Conservation (phyloP, 2,113 vertebrate genomes). For the Dasyurus viverrinus region DNA sequence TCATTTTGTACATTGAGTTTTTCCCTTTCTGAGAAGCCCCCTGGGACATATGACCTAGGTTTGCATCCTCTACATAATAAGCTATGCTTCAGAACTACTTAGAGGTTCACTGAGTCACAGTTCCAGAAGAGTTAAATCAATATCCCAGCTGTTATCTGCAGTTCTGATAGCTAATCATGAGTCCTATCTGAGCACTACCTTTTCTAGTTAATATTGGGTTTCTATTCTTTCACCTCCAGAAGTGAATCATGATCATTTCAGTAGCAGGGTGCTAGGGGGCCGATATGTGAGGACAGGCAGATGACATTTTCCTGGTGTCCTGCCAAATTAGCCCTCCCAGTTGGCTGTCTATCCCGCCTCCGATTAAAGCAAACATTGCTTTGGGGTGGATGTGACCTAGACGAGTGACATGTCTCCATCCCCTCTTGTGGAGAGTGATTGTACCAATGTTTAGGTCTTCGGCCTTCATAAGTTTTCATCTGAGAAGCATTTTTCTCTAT, state of each 20-base stretch:
- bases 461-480: conserved; percentile 36
- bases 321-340: conserved; percentile 17
- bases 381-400: conserved; percentile 19
- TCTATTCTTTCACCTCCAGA: background rate
- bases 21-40: background rate
- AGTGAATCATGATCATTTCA: background rate
- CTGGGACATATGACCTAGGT: background rate
- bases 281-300: background rate
- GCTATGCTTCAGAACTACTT: background rate
- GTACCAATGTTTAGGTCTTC: conserved; percentile 51
- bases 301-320: background rate
- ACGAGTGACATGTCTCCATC: conserved; percentile 34
- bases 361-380: conserved; percentile 25
- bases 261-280: background rate
- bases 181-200: background rate
- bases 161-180: background rate
- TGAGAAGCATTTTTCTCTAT: conserved; percentile 58
- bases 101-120: background rate
- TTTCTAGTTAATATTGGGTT: background rate
- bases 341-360: conserved; percentile 21
- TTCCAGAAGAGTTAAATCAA: background rate
- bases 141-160: background rate
- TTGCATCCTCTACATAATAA: background rate
- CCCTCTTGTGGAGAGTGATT: conserved; percentile 37
- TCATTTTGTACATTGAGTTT: background rate